Evolutionary conservation across 2,113 vertebrate species (phyloP).

Genomic region (Oxygymnocypris stewartii): DNA sequence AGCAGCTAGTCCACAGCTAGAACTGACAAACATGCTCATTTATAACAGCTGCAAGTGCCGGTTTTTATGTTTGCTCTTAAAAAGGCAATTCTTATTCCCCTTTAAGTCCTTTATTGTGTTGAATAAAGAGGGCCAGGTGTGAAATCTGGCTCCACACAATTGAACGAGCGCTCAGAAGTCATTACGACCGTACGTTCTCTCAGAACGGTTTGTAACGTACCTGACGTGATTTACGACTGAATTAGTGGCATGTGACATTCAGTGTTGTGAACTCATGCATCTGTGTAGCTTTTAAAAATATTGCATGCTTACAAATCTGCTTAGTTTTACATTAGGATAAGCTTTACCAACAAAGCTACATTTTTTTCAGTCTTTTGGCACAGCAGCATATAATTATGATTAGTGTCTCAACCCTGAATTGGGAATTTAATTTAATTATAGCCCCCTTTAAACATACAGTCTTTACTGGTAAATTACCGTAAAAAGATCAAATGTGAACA

Average conservation of each 20-base stretch:
- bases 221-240: not conserved
- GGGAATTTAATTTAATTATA: not conserved
- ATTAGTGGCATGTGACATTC: not conserved
- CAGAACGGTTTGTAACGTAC: not conserved
- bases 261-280: too few species aligned
- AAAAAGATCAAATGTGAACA: too few species aligned
- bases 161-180: conserved; percentile 10
- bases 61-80: conserved; percentile 47
- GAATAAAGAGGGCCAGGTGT: conserved; percentile 57
- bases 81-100: conserved; percentile 48
- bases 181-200: not conserved
- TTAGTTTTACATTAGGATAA: not conserved
- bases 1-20: conserved; percentile 40
- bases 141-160: not conserved
- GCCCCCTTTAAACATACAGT: too few species aligned
- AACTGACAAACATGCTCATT: conserved; percentile 53
- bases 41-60: conserved; percentile 36
- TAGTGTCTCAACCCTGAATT: not conserved
- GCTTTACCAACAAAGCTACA: not conserved
- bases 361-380: too few species aligned
- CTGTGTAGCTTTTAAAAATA: not conserved
- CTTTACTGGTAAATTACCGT: too few species aligned
- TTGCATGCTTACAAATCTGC: not conserved
- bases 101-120: conserved; percentile 64
- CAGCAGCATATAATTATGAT: not conserved